These are phyloP conservation scores for Plecotus auritus DNA, from an alignment of 2,113 vertebrate genomes.

Conservation along the genomic window DNA sequence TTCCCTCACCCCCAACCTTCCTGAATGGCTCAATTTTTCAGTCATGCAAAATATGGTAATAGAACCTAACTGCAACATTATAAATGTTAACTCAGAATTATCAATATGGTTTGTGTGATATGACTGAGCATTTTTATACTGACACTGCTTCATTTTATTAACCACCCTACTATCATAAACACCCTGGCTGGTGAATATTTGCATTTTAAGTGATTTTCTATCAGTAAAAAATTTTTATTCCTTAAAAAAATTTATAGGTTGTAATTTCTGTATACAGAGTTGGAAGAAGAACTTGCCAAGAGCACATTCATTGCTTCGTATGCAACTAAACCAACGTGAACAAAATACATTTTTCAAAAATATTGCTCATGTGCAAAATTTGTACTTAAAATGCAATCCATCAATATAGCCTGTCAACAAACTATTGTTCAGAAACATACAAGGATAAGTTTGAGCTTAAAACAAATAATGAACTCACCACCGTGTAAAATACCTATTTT, in stretches of 20 bases:
- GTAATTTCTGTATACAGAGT: constrained; percentile 21
- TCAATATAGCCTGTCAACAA: not conserved
- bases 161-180: constrained; percentile 38
- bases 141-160: constrained; percentile 40
- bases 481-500: not conserved
- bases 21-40: constrained; percentile 53
- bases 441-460: not conserved
- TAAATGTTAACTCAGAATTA: constrained; percentile 22
- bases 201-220: constrained; percentile 63
- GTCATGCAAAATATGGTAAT: constrained; percentile 45
- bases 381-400: constrained; percentile 55
- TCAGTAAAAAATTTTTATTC: constrained; percentile 28
- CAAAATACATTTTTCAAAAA: constrained; percentile 15
- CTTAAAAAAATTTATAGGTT: constrained; percentile 67
- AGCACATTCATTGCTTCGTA: not conserved
- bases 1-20: not conserved
- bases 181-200: constrained; percentile 24
- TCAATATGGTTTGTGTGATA: not conserved
- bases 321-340: constrained; percentile 36
- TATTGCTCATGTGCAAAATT: not conserved
- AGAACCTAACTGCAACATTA: constrained; percentile 46
- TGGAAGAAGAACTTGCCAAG: constrained; percentile 21
- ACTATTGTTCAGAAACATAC: not conserved
- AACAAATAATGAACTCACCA: constrained; percentile 33
- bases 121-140: not conserved